A percentile compares a stretch with the other conserved stretches of the same genome.
Conservation (phyloP, 2,113 vertebrate genomes). For the Nothocercus nigrocapillus region DNA sequence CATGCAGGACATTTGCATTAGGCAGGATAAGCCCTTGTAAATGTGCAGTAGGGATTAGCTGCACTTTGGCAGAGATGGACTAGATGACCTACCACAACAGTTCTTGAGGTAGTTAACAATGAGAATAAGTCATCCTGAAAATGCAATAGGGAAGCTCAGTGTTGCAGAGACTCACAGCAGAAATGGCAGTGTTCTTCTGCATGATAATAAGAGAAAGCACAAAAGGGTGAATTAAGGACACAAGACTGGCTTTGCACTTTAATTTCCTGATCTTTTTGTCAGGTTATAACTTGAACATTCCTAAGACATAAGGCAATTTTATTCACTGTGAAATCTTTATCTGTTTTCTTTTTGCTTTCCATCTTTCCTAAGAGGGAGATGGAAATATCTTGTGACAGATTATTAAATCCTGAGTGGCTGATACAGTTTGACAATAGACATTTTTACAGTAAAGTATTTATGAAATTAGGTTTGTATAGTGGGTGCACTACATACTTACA, state of each 20-base stretch:
- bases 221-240: constrained; percentile 29
- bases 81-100: neutral
- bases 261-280: constrained; percentile 30
- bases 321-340: neutral
- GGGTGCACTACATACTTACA: neutral
- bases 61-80: neutral
- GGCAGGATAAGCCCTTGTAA: neutral
- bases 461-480: neutral
- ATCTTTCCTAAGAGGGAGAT: neutral
- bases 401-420: constrained; percentile 15
- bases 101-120: neutral
- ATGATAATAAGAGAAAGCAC: constrained; percentile 10
- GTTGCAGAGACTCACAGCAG: neutral
- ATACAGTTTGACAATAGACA: neutral
- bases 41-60: neutral
- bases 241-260: neutral
- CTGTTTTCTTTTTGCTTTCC: neutral
- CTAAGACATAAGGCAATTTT: neutral
- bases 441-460: neutral
- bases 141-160: neutral
- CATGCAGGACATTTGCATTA: neutral
- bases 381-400: neutral
- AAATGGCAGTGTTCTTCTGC: neutral
- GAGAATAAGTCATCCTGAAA: constrained; percentile 49
- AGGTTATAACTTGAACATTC: neutral